phyloP scores from a whole-genome alignment of 2,113 vertebrate genomes.

The Microcebus murinus region DNA sequence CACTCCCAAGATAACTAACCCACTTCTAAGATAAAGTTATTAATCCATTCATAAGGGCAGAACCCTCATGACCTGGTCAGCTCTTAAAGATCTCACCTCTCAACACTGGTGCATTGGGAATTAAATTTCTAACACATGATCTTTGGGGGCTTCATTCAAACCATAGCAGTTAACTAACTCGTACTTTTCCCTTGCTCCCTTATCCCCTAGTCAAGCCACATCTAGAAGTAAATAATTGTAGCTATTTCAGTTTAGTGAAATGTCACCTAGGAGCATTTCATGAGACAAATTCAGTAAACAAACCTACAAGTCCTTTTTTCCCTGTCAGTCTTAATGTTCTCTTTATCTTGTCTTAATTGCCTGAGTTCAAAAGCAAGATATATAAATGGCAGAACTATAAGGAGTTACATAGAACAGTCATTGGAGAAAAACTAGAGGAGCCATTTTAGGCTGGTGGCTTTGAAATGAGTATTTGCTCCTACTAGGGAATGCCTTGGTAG shows the following conservation, averaged over 20 bases:
- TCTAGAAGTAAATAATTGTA: background rate
- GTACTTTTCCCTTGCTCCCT: background rate
- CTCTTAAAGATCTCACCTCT: background rate
- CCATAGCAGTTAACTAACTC: background rate
- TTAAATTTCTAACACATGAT: background rate
- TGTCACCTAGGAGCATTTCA: constrained; percentile 22
- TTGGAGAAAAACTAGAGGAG: background rate
- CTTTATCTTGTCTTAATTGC: background rate
- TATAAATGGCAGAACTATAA: background rate
- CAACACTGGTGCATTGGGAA: background rate
- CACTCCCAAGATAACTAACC: background rate
- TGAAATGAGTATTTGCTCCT: background rate
- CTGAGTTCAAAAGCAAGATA: background rate
- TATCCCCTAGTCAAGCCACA: background rate
- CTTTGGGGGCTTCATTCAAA: background rate
- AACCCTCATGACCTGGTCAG: background rate
- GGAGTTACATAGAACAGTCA: background rate
- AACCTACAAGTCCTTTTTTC: background rate
- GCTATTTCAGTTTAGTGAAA: constrained; percentile 41
- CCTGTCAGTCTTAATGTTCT: background rate
- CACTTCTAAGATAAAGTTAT: background rate
- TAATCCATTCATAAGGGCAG: background rate
- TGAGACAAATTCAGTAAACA: background rate
- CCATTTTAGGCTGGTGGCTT: background rate
- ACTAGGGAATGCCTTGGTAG: background rate